Evolutionary conservation across 2,888 invertebrate genomes (phyloP).

Genomic region (Caenorhabditis auriculariae): DNA sequence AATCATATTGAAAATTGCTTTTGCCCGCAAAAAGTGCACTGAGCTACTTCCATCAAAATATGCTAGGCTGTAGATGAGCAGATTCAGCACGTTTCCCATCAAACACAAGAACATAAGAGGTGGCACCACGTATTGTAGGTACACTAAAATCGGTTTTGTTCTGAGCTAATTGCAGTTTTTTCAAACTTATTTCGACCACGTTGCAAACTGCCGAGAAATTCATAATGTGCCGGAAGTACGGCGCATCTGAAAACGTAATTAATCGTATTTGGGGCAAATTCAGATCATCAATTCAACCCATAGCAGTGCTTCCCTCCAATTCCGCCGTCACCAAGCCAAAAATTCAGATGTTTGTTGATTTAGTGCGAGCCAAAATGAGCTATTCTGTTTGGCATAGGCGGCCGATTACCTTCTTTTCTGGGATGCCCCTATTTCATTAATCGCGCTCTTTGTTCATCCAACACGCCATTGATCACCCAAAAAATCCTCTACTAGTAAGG

Average conservation of each 20-base stretch:
- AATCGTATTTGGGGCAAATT: too few relatives aligned
- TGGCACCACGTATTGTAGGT: slow-evolving; percentile 46
- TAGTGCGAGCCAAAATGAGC: too few relatives aligned
- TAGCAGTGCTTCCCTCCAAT: too few relatives aligned
- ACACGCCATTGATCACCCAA: too few relatives aligned
- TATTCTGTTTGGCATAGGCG: too few relatives aligned
- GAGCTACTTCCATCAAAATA: slow-evolving; percentile 57
- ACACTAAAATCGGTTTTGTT: slow-evolving; percentile 14
- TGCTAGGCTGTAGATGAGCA: slow-evolving; percentile 56
- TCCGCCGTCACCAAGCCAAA: too few relatives aligned
- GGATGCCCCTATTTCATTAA: too few relatives aligned
- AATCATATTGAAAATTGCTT: slow-evolving; percentile 52
- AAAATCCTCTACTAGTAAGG: too few relatives aligned
- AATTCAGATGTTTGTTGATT: too few relatives aligned
- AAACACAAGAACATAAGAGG: slow-evolving; percentile 52
- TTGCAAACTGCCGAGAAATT: slow-evolving; percentile 32
- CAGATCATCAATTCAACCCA: too few relatives aligned
- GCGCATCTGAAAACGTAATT: slow-evolving; percentile 7
- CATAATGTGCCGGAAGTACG: slow-evolving; percentile 25
- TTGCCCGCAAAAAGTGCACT: slow-evolving; percentile 55
- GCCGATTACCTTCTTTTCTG: too few relatives aligned
- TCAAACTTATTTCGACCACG: slow-evolving; percentile 25
- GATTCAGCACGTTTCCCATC: slow-evolving; percentile 53
- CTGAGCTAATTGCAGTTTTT: background rate
- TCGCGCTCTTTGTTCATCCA: too few relatives aligned